phyloP scores from a whole-genome alignment of 2,888 invertebrate species.

The Lysandra bellargus region DNA sequence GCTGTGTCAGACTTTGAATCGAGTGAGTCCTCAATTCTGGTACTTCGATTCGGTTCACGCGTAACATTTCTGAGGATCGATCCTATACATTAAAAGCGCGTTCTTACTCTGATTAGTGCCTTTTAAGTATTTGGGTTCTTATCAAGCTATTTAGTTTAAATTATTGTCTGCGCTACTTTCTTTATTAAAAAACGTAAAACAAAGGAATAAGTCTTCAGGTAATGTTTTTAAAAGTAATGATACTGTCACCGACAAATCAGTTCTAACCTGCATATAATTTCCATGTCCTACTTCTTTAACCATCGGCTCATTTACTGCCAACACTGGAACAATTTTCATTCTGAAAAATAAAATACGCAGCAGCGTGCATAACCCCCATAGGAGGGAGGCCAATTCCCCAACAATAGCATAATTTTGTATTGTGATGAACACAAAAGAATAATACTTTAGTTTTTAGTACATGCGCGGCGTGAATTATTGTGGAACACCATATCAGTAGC shows the following conservation, averaged over 20 bases:
- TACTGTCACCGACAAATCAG: not conserved
- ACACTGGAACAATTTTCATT: not conserved
- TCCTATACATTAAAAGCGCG: too few relatives aligned
- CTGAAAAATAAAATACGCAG: not conserved
- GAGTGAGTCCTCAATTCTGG: too few relatives aligned
- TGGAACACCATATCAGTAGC: not conserved
- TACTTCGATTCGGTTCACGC: not conserved
- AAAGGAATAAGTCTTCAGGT: not conserved
- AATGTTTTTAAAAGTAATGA: not conserved
- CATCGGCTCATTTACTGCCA: not conserved
- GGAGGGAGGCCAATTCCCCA: conserved; percentile 4
- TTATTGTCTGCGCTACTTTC: not conserved
- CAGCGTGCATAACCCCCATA: not conserved
- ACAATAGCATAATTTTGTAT: conserved; percentile 19
- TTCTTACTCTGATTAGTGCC: not conserved
- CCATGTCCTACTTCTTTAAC: not conserved
- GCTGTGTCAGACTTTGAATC: not conserved
- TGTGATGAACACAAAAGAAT: conserved; percentile 17
- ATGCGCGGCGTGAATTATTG: not conserved
- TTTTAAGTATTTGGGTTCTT: not conserved
- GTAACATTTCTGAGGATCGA: not conserved
- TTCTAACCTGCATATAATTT: not conserved
- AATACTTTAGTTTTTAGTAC: conserved; percentile 21
- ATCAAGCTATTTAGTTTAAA: not conserved
- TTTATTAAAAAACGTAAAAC: not conserved